Evolutionary conservation across 2,797 vertebrate species (phyloP).

Genomic region (Remorina albescens): DNA sequence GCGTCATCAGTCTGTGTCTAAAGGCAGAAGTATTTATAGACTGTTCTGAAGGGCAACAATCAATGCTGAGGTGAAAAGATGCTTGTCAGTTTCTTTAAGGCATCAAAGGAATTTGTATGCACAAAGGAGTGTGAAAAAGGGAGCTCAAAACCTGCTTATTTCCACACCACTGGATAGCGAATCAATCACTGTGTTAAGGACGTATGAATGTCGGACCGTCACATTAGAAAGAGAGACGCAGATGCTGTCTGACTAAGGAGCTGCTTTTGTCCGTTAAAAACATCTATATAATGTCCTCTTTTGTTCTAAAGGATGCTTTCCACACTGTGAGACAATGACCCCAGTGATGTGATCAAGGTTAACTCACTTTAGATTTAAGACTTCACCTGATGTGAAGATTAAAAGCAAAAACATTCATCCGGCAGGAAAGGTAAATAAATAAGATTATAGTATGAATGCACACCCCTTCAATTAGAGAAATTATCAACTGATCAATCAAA

Average conservation of each 20-base stretch:
- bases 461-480: slow-evolving; percentile 12
- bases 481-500: slow-evolving; percentile 18
- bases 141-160: background rate
- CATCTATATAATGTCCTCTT: background rate
- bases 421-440: background rate
- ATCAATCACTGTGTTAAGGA: background rate
- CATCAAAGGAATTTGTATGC: background rate
- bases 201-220: background rate
- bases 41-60: background rate
- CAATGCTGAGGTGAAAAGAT: background rate
- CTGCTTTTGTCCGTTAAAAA: background rate
- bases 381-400: background rate
- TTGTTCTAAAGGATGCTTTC: background rate
- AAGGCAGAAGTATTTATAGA: background rate
- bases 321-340: background rate
- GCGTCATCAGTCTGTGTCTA: background rate
- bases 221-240: background rate
- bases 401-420: background rate
- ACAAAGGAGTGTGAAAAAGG: background rate
- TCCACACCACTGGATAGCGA: background rate
- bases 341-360: background rate
- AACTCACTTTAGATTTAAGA: background rate
- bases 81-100: background rate
- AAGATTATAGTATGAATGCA: too few relatives aligned
- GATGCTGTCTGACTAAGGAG: background rate